Evolutionary conservation across 2,797 vertebrate genomes (phyloP), one percentile per base, ranked within the genome.

Genomic region (Anas bahamensis): DNA sequence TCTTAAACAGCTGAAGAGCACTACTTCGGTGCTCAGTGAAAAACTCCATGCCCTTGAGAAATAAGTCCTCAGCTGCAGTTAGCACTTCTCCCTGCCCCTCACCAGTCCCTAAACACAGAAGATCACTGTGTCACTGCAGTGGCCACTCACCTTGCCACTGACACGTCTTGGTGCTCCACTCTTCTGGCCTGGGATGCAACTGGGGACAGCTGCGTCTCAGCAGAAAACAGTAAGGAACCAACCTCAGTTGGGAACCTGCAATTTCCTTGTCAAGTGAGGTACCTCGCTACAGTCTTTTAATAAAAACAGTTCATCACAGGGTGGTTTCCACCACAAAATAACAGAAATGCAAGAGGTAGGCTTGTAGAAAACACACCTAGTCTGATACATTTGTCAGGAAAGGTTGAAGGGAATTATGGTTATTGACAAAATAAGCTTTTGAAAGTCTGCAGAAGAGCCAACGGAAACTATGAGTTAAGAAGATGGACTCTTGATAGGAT

Each of bases 21-120:
- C n/a, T 76, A 88, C 56, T 57, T 78, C 75, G 75, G 92, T 90
- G 88, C 82, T 94, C 88, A 91, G 52, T 44, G 64, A 94, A 90
- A 83, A 94, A 86, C 74, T 91, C 73, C 64, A 13, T 82, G 95
- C 73, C 95, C 95, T 96, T 95, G 93, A 94, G 89, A 88, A 93
- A 9, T n/a, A 64, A 82, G 60, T 65, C 71, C 77, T 93, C 2
- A 41, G 75, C 61, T 75, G 72, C 23, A 82, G 74, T 66, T 44
- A 63, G n/a, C 1, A 3, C 88, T 74, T 60, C 4, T 76, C 69
- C 56, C 56, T 68, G 37, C 6, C 14, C 31, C n/a, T 80, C 1
- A 0, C 42, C 33, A 63, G 63, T n/a, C 44, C 41, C 31, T n/a
- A 68, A 68, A 57, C 69, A 37, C 22, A 28, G 77, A 9, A 50